Evolutionary conservation across 2,888 invertebrate species (phyloP), one percentile per base, ranked within the genome.

Genomic region (Hydrotaea diabolus): DNA sequence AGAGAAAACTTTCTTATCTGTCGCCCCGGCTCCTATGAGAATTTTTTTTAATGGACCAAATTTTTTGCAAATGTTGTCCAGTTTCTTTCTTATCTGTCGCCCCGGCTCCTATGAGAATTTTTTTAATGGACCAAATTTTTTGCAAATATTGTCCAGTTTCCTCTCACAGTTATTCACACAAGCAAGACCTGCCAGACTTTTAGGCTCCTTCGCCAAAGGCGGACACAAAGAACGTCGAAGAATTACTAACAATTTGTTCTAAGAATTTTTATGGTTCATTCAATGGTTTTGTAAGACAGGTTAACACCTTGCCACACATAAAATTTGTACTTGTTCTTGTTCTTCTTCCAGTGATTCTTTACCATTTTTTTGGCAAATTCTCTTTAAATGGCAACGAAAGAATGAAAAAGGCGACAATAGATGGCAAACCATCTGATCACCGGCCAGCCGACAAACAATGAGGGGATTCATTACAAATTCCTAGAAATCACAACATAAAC

Each of bases 261-360:
- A 59, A 23, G 59, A 59, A 59, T 59, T 59, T 59, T 59, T 59
- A 59, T 59, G 59, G 59, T 26, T 13, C 59, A 59, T 59, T 59
- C 23, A 59, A 59, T 23, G 19, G 23, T 59, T 59, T 59, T 26
- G 64, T 17, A 43, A 57, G 36, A 76, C 84, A 76, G 79, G 78
- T 79, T 81, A 81, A 78, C 84, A 85, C 84, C 82, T 85, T 81
- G 84, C 81, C 64, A 69, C 15, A 43, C 1, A 46, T 62, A 46
- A 26, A 74, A 82, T 82, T 39, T 73, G 21, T 69, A 15, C 55
- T 57, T 21, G 21, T 66, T 36, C 11, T 43, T 46, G 43, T 36
- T 31, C 17, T 69, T 19, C 23, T 43, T 23, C 46, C 15, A 43
- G 31, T 39, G 11, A 39, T 39, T 31, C 7, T 39, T 39, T 39